Percentiles rank a stretch among this genome's conserved stretches.
Evolutionary conservation across 2,888 invertebrate species (phyloP).

Genomic region (Gortyna flavago): DNA sequence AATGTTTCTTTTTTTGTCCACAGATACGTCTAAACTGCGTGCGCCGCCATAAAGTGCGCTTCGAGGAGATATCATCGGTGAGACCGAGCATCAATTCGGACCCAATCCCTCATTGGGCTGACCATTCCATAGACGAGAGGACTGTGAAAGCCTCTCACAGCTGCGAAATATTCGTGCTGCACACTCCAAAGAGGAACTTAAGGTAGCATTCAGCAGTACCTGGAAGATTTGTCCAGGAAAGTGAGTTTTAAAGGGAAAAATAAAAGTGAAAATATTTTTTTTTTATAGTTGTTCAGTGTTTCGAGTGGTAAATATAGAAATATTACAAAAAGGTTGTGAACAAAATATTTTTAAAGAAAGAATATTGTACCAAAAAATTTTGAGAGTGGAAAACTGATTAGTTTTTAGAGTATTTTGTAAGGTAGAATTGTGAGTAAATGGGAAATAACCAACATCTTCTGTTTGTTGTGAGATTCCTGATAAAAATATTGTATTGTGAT

Average conservation of each 20-base stretch:
- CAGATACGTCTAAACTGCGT: conserved; percentile 68
- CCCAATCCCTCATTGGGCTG: conserved; percentile 76
- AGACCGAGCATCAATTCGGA: conserved; percentile 79
- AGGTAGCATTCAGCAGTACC: conserved; percentile 55
- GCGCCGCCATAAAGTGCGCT: conserved; percentile 72
- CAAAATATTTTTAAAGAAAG: conserved; percentile 15
- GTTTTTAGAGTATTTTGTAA: conserved; percentile 3
- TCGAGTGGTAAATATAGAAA: conserved; percentile 2
- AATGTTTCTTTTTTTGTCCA: conserved; percentile 30
- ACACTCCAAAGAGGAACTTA: conserved; percentile 67
- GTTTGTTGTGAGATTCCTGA: neutral
- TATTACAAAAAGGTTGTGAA: conserved; percentile 43
- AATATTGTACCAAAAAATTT: conserved; percentile 14
- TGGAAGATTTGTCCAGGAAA: conserved; percentile 49
- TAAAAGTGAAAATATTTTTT: conserved; percentile 2
- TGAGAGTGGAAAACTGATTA: conserved; percentile 48
- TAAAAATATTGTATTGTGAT: neutral
- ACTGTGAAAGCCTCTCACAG: conserved; percentile 73
- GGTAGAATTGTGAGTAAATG: neutral
- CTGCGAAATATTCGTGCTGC: conserved; percentile 79
- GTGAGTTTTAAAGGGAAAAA: conserved; percentile 36
- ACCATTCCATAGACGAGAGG: conserved; percentile 69
- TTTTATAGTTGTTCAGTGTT: neutral
- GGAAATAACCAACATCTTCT: neutral
- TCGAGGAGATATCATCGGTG: conserved; percentile 74